Base-by-base conservation (phyloP, 2,113 vertebrate genomes). In the Lepisosteus oculatus region DNA sequence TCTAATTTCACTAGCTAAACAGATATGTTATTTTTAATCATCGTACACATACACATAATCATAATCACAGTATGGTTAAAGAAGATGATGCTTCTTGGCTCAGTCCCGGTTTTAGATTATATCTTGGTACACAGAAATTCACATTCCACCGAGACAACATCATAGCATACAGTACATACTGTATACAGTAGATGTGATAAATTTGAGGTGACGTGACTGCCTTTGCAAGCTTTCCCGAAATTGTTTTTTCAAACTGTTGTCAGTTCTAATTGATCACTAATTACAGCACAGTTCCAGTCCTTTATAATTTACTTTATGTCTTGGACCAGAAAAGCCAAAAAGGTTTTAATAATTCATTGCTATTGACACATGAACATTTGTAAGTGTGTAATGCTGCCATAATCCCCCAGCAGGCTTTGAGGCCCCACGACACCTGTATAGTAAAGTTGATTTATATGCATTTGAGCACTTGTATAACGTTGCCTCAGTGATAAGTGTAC, bases 361-460 rank as follows among this genome's bases (percentile, higher is more conserved):
- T 54, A 29, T 11, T 54, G 54, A 75, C 72, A 56, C 43, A 15
- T 43, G 42, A 70, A n/a, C 17, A 4, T 45, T 64, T 55, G 9
- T 57, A 55, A 54, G 62, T 51, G 17, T 4, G 43, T 61, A 73
- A 67, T 43, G 8, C 55, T 59, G 57, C 42, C 65, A 67, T 59
- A 73, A 73, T 73, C 72, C 59, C 65, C 64, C 72, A 9, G 15
- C 41, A 61, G 72, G 64, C 56, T 47, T 15, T 12, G 56, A 55
- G 17, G 42, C 55, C 72, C 71, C n/a, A 54, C 41, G 72, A 65
- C 55, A 59, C 44, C 41, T 67, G 55, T 70, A 62, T 65, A 67
- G 55, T 69, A 77, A 65, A 73, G 62, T 67, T 70, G 71, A 72
- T 73, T 73, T 67, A 73, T 73, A 45, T 41, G 57, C 44, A 41